Evolutionary conservation across 2,888 invertebrate species (phyloP).

Genomic region (Pyrgus malvae): DNA sequence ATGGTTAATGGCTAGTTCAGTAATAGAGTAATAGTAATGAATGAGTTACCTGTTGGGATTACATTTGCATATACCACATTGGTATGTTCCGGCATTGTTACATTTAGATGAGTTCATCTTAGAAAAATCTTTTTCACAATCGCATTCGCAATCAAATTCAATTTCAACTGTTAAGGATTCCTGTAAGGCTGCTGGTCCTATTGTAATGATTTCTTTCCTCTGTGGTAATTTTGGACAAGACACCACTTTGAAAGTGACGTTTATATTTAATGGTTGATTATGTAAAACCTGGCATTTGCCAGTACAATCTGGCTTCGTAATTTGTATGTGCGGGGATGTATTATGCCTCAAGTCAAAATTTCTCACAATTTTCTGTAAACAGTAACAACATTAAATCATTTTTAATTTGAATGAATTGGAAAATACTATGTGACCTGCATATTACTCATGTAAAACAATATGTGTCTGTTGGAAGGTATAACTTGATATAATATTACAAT

Average conservation of each 20-base stretch:
- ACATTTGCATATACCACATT: slow-evolving; percentile 81
- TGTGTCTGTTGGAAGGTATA: too few species aligned
- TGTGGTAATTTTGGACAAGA: slow-evolving; percentile 37
- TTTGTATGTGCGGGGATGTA: background rate
- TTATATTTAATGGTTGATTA: slow-evolving; percentile 28
- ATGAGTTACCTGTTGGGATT: slow-evolving; percentile 60
- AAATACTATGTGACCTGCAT: too few species aligned
- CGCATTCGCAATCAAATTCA: slow-evolving; percentile 87
- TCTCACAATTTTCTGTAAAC: slow-evolving; percentile 13
- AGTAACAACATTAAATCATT: too few species aligned
- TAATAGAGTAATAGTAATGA: too few species aligned
- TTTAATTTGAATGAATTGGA: too few species aligned
- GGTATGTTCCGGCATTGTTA: slow-evolving; percentile 61
- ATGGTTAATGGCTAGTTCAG: too few species aligned
- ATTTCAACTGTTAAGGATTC: slow-evolving; percentile 85
- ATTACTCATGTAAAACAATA: too few species aligned
- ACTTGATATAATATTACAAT: background rate
- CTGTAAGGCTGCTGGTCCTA: slow-evolving; percentile 82
- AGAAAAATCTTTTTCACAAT: slow-evolving; percentile 72
- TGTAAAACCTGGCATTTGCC: slow-evolving; percentile 1
- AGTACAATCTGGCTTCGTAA: background rate
- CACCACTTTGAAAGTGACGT: slow-evolving; percentile 41
- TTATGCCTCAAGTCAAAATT: background rate
- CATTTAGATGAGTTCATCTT: slow-evolving; percentile 61
- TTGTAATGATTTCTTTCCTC: slow-evolving; percentile 23